Conservation (phyloP, 2,888 invertebrate genomes). For the Torymus aiolomorphi region DNA sequence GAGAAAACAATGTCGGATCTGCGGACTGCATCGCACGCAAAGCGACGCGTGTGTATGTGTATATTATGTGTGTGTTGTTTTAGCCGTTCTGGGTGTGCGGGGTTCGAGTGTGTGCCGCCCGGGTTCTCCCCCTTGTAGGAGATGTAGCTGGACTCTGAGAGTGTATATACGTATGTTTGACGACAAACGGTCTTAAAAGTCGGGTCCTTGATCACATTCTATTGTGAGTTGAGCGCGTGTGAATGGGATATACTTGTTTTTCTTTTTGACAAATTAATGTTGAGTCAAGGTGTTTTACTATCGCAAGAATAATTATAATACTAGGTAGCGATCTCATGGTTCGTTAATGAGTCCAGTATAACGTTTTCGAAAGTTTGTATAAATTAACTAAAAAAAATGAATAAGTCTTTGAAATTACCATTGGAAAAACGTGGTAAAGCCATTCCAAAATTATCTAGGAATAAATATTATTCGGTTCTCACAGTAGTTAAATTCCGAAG, state of each 20-base stretch:
- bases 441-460: no score
- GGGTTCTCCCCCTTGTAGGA: conserved; percentile 25
- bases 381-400: no score
- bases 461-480: no score
- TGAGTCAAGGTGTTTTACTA: neutral
- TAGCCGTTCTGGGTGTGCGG: no score
- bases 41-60: conserved; percentile 43
- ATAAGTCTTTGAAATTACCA: no score
- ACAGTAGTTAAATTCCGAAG: no score
- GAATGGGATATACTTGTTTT: neutral
- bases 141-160: conserved; percentile 17
- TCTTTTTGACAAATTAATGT: conserved; percentile 25
- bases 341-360: no score
- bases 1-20: conserved; percentile 69
- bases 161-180: conserved; percentile 16
- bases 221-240: neutral
- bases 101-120: neutral
- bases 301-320: no score
- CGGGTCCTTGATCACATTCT: conserved; percentile 35
- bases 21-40: conserved; percentile 59
- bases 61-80: neutral
- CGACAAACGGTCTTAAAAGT: conserved; percentile 48
- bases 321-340: no score
- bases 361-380: no score
- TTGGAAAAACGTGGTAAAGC: no score